These are phyloP conservation scores for Malthinus seriepunctatus DNA, from an alignment of 2,888 invertebrate species.

Conservation along the genomic window DNA sequence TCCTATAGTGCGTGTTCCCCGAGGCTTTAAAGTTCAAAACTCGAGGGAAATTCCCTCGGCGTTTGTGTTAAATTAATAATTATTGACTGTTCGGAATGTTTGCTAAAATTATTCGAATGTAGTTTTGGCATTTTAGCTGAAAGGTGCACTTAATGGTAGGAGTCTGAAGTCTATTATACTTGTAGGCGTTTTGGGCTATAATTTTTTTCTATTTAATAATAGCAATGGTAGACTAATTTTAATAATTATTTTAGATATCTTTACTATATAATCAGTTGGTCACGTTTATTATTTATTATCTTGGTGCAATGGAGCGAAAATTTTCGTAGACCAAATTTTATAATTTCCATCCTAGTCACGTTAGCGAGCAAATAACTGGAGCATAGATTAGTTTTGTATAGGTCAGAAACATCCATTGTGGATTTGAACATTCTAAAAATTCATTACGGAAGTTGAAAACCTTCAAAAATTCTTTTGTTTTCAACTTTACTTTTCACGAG, in stretches of 20 bases:
- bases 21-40: no score
- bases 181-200: slow-evolving; percentile 1
- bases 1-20: no score
- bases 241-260: slow-evolving; percentile 7
- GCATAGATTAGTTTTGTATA: slow-evolving; percentile 8
- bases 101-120: no score
- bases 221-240: not conserved
- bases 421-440: no score
- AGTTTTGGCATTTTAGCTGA: no score
- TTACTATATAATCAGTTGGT: slow-evolving; percentile 6
- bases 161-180: not conserved
- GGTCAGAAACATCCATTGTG: not conserved
- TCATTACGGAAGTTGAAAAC: not conserved
- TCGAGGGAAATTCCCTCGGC: no score
- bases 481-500: not conserved
- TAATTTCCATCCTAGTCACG: slow-evolving; percentile 13
- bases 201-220: slow-evolving; percentile 3
- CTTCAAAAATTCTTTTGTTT: not conserved
- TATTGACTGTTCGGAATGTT: no score
- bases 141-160: no score
- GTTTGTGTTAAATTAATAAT: no score
- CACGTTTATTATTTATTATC: slow-evolving; percentile 22
- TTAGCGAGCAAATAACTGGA: slow-evolving; percentile 17
- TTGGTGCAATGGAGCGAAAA: slow-evolving; percentile 19
- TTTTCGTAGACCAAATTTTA: slow-evolving; percentile 11